phyloP scores from a whole-genome alignment of 2,888 invertebrate species.

The Scotopteryx bipunctaria region DNA sequence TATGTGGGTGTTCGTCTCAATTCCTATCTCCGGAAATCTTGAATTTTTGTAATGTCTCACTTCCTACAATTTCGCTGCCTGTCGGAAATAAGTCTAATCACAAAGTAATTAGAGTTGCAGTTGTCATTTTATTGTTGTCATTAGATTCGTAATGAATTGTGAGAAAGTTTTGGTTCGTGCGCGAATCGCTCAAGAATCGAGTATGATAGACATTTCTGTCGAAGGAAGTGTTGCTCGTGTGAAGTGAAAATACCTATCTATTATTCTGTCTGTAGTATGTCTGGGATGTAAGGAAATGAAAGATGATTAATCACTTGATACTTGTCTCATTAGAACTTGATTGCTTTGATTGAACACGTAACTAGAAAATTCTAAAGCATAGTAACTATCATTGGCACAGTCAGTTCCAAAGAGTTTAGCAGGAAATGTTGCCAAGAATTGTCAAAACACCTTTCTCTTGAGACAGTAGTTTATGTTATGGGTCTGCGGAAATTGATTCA shows the following conservation, averaged over 20 bases:
- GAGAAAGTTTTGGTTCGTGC: constrained; percentile 49
- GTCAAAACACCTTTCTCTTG: no score
- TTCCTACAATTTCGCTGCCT: constrained; percentile 55
- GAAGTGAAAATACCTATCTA: constrained; percentile 16
- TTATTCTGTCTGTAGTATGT: constrained; percentile 27
- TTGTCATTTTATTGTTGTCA: constrained; percentile 48
- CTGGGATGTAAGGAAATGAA: constrained; percentile 20
- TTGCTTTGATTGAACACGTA: constrained; percentile 8
- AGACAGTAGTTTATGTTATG: no score
- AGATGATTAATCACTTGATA: constrained; percentile 16
- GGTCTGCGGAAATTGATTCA: no score
- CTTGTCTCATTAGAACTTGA: constrained; percentile 1
- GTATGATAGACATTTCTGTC: constrained; percentile 11
- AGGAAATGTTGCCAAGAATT: no score
- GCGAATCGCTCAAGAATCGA: constrained; percentile 19
- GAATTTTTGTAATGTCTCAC: constrained; percentile 50
- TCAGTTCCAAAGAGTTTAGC: no score
- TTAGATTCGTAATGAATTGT: constrained; percentile 60
- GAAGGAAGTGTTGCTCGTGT: constrained; percentile 24
- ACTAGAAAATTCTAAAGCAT: no score
- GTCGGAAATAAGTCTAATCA: constrained; percentile 57
- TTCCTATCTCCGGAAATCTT: constrained; percentile 51
- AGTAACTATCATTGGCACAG: no score
- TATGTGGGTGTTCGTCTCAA: constrained; percentile 50
- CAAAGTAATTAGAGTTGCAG: constrained; percentile 57